Percentiles rank a stretch among this genome's conserved stretches.
phyloP scores from a whole-genome alignment of 2,113 vertebrate genomes.

The Chinchilla lanigera region DNA sequence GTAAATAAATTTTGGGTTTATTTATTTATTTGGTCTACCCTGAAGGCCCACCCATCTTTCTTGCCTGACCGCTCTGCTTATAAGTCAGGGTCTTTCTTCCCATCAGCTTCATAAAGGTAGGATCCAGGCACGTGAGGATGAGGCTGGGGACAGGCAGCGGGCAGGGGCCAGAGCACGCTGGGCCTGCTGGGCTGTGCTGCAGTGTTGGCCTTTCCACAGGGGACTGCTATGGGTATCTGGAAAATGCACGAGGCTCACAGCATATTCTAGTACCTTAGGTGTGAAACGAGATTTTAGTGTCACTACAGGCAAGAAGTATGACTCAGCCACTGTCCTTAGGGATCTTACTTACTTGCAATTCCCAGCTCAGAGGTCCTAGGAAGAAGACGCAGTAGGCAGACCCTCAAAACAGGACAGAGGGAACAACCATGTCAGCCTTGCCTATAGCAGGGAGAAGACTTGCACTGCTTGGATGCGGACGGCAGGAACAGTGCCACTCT shows the following conservation, averaged over 20 bases:
- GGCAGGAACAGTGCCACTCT: neutral
- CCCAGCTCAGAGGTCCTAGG: neutral
- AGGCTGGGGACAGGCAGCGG: accelerated
- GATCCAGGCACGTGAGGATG: neutral
- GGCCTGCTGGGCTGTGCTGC: neutral
- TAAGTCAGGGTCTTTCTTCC: too few species aligned
- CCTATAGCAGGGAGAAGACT: neutral
- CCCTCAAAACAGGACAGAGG: neutral
- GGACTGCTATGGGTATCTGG: neutral
- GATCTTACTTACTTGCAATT: neutral
- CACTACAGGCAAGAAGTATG: neutral
- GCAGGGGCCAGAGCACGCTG: neutral
- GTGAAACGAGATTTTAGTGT: conserved; percentile 8
- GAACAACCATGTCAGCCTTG: neutral
- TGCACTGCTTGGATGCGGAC: neutral
- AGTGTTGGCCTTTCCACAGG: neutral
- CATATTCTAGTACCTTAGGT: neutral
- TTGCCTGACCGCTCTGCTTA: too few species aligned
- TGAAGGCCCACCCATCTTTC: too few species aligned
- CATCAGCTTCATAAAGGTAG: too few species aligned
- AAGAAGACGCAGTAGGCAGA: neutral
- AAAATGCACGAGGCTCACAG: neutral
- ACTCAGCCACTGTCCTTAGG: neutral
- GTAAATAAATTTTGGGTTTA: neutral
- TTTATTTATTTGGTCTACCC: too few species aligned